Conservation (phyloP, 2,113 vertebrate species). For the Oncorhynchus kisutch region DNA sequence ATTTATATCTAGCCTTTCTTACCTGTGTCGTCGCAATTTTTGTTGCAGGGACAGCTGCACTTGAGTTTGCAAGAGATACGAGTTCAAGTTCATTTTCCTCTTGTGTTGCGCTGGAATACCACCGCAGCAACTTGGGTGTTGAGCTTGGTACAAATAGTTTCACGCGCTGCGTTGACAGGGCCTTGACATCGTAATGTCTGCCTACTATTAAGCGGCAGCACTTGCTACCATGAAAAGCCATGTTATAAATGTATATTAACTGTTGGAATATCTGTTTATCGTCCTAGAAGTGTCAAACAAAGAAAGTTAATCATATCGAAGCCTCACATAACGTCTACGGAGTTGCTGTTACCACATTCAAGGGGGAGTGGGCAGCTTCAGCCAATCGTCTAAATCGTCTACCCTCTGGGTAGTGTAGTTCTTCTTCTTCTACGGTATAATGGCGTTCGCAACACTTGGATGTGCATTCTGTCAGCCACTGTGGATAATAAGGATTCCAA, state of each 20-base stretch:
- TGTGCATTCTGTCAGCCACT: too few relatives aligned
- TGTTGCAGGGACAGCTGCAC: slow-evolving; percentile 36
- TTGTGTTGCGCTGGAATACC: slow-evolving; percentile 56
- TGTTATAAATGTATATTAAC: slow-evolving; percentile 2
- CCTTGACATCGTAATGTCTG: neutral
- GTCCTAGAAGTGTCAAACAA: neutral
- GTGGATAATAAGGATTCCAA: too few relatives aligned
- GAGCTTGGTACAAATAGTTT: slow-evolving; percentile 10
- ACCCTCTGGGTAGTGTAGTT: slow-evolving; percentile 60
- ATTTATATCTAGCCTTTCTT: neutral
- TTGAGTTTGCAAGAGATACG: slow-evolving; percentile 22
- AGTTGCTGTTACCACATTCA: neutral
- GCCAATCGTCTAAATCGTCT: slow-evolving; percentile 42
- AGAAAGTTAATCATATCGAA: neutral
- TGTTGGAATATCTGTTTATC: too few relatives aligned
- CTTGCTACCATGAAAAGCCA: slow-evolving; percentile 43
- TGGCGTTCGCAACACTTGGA: too few relatives aligned
- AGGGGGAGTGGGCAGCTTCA: slow-evolving; percentile 10
- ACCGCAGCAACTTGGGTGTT: neutral
- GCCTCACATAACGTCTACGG: neutral
- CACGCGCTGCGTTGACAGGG: neutral
- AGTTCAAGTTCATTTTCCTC: slow-evolving; percentile 52
- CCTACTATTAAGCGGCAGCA: slow-evolving; percentile 36
- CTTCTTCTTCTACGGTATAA: too few relatives aligned
- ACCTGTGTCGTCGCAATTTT: slow-evolving; percentile 45